phyloP scores from a whole-genome alignment of 1,140 invertebrate species.

The Pinna nobilis region DNA sequence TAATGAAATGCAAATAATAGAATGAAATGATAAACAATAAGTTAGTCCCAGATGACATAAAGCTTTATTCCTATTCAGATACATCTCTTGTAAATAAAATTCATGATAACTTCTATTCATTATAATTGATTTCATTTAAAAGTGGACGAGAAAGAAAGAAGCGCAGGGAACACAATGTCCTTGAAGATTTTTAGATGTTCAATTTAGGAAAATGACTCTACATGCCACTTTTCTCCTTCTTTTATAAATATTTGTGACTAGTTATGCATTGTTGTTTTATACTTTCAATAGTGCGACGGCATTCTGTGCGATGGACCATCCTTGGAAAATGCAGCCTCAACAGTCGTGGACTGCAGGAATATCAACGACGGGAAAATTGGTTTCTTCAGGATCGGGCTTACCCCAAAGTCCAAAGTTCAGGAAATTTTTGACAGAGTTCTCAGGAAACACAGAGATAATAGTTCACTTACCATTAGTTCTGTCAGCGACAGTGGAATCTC shows the following conservation, averaged over 20 bases:
- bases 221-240: no score
- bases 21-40: no score
- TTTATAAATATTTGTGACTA: not conserved
- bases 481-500: slow-evolving; percentile 12
- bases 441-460: slow-evolving; percentile 1
- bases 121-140: no score
- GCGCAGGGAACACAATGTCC: no score
- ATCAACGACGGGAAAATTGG: slow-evolving; percentile 52
- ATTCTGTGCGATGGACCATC: slow-evolving; percentile 63
- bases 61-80: no score
- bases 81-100: no score
- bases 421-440: slow-evolving; percentile 54
- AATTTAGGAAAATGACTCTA: no score
- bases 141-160: no score
- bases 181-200: no score
- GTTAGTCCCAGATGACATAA: no score
- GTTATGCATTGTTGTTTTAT: slow-evolving; percentile 7
- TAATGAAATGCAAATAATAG: not conserved
- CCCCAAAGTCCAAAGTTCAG: slow-evolving; percentile 53
- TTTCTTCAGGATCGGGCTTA: slow-evolving; percentile 63
- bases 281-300: slow-evolving; percentile 56
- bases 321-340: slow-evolving; percentile 61
- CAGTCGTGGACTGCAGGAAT: slow-evolving; percentile 61
- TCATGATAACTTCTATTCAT: no score
- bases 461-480: not conserved